These are phyloP conservation scores for Patella caerulea DNA, from an alignment of 2,888 invertebrate species.

Conservation along the genomic window DNA sequence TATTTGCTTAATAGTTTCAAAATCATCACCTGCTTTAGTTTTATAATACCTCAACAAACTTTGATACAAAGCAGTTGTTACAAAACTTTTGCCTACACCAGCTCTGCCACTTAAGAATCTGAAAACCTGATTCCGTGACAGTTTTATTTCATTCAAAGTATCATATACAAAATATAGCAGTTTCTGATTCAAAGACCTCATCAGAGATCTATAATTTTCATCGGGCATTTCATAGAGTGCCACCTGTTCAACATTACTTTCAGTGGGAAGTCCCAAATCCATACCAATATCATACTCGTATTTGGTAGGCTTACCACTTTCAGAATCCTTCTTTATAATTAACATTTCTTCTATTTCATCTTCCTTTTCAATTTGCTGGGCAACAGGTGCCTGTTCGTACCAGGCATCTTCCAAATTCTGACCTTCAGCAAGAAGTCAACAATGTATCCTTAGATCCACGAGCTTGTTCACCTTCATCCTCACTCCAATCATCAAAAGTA, in stretches of 20 bases:
- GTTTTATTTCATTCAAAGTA: slow-evolving; percentile 35
- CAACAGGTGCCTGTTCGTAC: slow-evolving; percentile 29
- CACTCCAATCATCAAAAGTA: not conserved
- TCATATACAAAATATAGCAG: slow-evolving; percentile 39
- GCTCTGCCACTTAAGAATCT: slow-evolving; percentile 41
- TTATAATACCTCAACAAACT: slow-evolving; percentile 34
- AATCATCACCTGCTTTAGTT: slow-evolving; percentile 32
- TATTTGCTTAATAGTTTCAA: slow-evolving; percentile 20
- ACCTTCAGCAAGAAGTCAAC: slow-evolving; percentile 13
- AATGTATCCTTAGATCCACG: not conserved
- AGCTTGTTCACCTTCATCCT: not conserved
- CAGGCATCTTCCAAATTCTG: slow-evolving; percentile 33
- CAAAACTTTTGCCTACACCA: slow-evolving; percentile 43
- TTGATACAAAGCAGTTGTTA: slow-evolving; percentile 40
- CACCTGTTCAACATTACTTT: slow-evolving; percentile 19
- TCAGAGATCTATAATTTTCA: slow-evolving; percentile 32
- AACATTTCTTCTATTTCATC: not conserved
- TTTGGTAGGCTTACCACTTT: slow-evolving; percentile 22
- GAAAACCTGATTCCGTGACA: slow-evolving; percentile 31
- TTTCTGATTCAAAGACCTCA: slow-evolving; percentile 34
- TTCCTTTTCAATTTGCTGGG: not conserved
- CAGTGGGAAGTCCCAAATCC: slow-evolving; percentile 34
- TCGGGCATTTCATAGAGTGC: slow-evolving; percentile 32
- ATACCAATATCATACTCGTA: slow-evolving; percentile 36
- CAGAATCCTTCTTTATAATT: not conserved